Conservation (phyloP, 1,140 invertebrate species). For the Lepidurus couesii region DNA sequence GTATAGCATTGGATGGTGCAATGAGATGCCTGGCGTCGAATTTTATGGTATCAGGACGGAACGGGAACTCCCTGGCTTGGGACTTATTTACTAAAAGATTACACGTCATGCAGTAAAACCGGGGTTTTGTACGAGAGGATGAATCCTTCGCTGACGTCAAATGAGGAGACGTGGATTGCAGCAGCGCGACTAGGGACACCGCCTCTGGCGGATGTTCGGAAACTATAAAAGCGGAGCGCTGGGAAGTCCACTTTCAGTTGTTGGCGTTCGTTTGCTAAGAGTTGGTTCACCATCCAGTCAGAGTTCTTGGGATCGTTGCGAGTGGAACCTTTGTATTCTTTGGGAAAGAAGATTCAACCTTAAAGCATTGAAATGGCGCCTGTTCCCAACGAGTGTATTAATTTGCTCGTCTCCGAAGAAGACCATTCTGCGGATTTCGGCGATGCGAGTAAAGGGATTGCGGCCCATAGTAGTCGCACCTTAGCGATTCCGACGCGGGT, state of each 20-base stretch:
- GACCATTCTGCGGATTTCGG: neutral
- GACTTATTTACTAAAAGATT: neutral
- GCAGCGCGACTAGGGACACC: neutral
- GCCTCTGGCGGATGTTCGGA: neutral
- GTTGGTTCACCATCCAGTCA: neutral
- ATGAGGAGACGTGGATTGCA: neutral
- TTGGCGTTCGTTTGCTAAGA: neutral
- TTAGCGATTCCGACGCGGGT: neutral
- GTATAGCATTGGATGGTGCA: too few species aligned
- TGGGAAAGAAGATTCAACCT: neutral
- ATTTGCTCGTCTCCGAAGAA: constrained; percentile 15
- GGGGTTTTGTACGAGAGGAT: neutral
- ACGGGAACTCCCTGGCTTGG: too few species aligned
- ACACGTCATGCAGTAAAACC: neutral
- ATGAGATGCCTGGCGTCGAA: too few species aligned
- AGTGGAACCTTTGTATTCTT: neutral
- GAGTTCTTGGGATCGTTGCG: neutral
- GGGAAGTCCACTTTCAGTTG: neutral
- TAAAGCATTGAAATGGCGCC: constrained; percentile 24
- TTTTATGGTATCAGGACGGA: too few species aligned
- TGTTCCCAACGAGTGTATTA: constrained; percentile 32
- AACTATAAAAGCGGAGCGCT: neutral
- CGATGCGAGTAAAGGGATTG: neutral
- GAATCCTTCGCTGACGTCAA: neutral
- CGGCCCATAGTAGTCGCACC: neutral